Evolutionary conservation across 1,140 invertebrate genomes (phyloP), one percentile per base, ranked within the genome.

Genomic region (Wasmannia auropunctata): DNA sequence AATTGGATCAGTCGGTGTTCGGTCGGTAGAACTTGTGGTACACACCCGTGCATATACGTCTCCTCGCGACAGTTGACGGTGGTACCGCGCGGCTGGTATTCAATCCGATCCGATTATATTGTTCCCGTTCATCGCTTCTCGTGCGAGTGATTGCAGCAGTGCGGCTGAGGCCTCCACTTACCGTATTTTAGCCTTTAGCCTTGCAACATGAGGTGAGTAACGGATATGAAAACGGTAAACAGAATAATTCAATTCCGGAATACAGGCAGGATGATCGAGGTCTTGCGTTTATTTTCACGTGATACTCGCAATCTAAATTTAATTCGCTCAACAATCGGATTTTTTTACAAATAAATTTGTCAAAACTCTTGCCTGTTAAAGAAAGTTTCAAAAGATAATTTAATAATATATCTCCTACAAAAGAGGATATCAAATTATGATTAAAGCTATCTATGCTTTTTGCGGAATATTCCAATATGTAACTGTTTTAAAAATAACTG

Each of bases 1-100:
- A 90, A 90, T 90, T 88, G 79, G 72, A 88, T 86, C 87, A 88
- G 90, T 90, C 43, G 43, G 40, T 86, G 72, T 34, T 83, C 76
- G 49, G 58, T n/a, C 76, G 34, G 22, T 70, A 83, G 62, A 56
- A 86, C 88, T 77, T n/a, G 67, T 86, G 85, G 51, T 77, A 86
- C 77, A 89, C 84, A 56, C 34, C 54, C 56, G 25, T 40, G 3
- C 5, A 22, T 51, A 46, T n/a, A 81, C 6, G 16, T 69, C 25
- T 54, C 37, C 54, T 28, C 56, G 58, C 8, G 58, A 10, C 75
- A 69, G 58, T 56, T 75, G 7, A 46, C 22, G 34, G 22, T 51
- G 34, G 0, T 62, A 56, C 10, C 3, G 60, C 22, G n/a, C 16
- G 14, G 31, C 1, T 49, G 14, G 8, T 43, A 11, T 54, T n/a